Evolutionary conservation across 2,888 invertebrate genomes (phyloP).

Genomic region (Trissoscelio sp.): DNA sequence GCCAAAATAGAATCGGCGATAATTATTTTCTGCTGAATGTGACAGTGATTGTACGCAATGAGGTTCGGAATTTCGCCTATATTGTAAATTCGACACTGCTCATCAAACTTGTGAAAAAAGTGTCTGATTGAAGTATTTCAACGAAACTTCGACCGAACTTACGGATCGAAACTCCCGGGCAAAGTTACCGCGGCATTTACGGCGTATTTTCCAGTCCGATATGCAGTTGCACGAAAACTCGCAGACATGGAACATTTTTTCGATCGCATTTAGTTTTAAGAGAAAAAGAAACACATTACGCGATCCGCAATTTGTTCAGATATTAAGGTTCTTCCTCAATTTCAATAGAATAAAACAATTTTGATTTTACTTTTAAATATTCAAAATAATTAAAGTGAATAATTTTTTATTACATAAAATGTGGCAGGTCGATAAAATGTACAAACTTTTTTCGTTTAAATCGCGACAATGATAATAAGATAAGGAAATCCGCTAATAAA

Average conservation of each 20-base stretch:
- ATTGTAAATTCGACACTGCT: constrained; percentile 30
- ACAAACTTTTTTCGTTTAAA: too few relatives aligned
- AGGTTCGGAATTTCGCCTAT: constrained; percentile 12
- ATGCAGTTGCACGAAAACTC: constrained; percentile 33
- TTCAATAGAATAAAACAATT: too few relatives aligned
- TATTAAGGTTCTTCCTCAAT: neutral
- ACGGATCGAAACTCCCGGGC: constrained; percentile 29
- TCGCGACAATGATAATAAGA: neutral
- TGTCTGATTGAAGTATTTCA: constrained; percentile 59
- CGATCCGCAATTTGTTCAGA: constrained; percentile 13
- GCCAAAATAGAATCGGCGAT: neutral
- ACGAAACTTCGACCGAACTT: constrained; percentile 31
- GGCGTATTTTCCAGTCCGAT: constrained; percentile 20
- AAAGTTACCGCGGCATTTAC: constrained; percentile 41
- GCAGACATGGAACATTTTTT: constrained; percentile 31
- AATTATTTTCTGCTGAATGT: constrained; percentile 46
- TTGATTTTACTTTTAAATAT: too few relatives aligned
- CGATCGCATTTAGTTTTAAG: constrained; percentile 41
- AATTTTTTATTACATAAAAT: too few relatives aligned
- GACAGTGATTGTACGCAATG: constrained; percentile 33
- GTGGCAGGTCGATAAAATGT: too few relatives aligned
- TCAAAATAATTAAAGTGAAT: too few relatives aligned
- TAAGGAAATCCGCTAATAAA: constrained; percentile 20
- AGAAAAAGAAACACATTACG: constrained; percentile 36
- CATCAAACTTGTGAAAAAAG: constrained; percentile 53